These are phyloP conservation scores for Erebia palarica DNA, from an alignment of 2,888 invertebrate species.

Conservation along the genomic window DNA sequence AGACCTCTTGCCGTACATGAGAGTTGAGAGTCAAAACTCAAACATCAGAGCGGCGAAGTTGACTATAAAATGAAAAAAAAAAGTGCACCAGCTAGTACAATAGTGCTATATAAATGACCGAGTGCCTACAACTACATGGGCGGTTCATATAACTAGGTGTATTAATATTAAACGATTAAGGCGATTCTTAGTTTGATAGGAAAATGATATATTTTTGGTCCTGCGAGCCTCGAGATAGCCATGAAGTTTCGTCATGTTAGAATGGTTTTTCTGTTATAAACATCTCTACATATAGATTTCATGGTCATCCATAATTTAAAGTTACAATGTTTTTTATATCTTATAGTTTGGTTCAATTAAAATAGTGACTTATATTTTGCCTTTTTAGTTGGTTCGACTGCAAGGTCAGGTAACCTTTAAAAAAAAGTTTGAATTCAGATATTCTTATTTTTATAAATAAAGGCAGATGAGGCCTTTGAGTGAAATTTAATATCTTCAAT, in stretches of 20 bases:
- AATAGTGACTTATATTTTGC: too few relatives aligned
- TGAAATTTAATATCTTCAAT: too few relatives aligned
- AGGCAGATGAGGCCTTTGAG: too few relatives aligned
- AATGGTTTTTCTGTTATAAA: not conserved
- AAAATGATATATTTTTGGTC: conserved; percentile 13
- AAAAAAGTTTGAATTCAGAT: too few relatives aligned
- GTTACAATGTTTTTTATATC: too few relatives aligned
- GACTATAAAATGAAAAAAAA: not conserved
- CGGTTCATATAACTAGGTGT: conserved; percentile 29
- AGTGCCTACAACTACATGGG: conserved; percentile 23
- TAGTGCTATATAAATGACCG: conserved; percentile 4
- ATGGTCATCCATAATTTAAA: too few relatives aligned
- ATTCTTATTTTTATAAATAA: too few relatives aligned
- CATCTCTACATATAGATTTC: not conserved
- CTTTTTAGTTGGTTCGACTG: too few relatives aligned
- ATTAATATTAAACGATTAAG: conserved; percentile 27
- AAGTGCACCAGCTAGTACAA: not conserved
- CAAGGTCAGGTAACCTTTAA: too few relatives aligned
- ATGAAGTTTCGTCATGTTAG: not conserved
- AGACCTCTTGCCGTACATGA: too few relatives aligned
- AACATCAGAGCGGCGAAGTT: not conserved
- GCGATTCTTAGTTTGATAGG: conserved; percentile 21
- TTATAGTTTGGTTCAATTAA: too few relatives aligned
- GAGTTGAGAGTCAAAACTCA: not conserved
- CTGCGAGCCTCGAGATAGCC: not conserved